Base-by-base conservation (phyloP, 2,113 vertebrate species). In the Oncorhynchus nerka region DNA sequence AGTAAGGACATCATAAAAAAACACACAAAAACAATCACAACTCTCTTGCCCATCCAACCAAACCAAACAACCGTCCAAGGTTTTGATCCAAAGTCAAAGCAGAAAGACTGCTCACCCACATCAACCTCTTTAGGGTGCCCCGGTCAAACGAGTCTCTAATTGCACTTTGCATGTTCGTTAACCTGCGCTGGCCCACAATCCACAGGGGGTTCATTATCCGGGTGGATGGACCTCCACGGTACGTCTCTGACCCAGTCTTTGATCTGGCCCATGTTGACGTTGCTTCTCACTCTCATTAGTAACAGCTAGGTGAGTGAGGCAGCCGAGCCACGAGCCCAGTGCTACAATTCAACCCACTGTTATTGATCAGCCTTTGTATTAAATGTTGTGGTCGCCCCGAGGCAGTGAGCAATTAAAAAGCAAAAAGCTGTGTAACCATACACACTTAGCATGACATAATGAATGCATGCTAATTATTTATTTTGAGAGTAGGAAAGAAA, bases 141-240 rank as follows among this genome's bases (percentile, higher is more conserved):
- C 75, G 5, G 68, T 71, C 73, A 55, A 8, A 73, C 20, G 79
- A 72, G 84, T 77, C 83, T 64, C 83, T 92, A 84, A 88, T 81
- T 92, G 85, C 84, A 82, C 75, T 92, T 86, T 93, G 87, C 74
- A 85, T 75, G 13, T 89, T 88, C 86, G 88, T 90, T 90, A 84
- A 84, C 81, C 86, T 68, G 51, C 59, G 79, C 81, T 79, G 84
- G 57, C 81, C 75, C 69, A 20, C 59, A 70, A 79, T 90, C 92
- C 90, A 83, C 55, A 75, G 83, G 91, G 89, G 87, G 72, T 94
- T 95, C 90, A 94, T 95, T 95, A 95, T 59, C 81, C 86, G 68
- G 83, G 87, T 91, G 69, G 78, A 55, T 20, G 71, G 73, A 55
- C 16, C 70, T 76, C 72, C 66, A 87, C 51, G 75, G 78, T 70